Conservation (phyloP, 1,140 invertebrate genomes). For the Aphaenogaster rudis region DNA sequence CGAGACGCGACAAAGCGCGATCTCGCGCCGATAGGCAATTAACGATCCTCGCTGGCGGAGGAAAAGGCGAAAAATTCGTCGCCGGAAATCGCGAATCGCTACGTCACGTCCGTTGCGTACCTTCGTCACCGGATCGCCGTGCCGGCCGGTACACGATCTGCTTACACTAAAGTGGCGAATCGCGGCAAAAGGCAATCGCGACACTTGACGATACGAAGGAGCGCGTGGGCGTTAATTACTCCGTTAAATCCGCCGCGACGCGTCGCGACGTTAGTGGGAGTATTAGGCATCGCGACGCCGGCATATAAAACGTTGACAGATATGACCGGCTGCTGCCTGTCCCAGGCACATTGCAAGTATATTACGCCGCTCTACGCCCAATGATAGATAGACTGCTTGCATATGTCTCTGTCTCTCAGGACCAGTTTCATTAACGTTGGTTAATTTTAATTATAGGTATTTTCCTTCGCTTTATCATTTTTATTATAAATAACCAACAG, state of each 20-base stretch:
- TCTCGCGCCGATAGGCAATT: slow-evolving; percentile 47
- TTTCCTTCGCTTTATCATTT: neutral
- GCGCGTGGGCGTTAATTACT: slow-evolving; percentile 74
- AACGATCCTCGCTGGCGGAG: slow-evolving; percentile 21
- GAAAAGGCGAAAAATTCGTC: slow-evolving; percentile 33
- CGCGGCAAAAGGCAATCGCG: slow-evolving; percentile 54
- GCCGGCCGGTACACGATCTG: neutral
- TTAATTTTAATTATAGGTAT: neutral
- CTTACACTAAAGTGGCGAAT: neutral
- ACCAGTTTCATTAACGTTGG: neutral
- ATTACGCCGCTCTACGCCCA: slow-evolving; percentile 17
- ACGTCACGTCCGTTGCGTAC: slow-evolving; percentile 16
- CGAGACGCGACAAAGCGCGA: slow-evolving; percentile 49
- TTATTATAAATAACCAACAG: neutral
- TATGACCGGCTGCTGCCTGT: slow-evolving; percentile 46
- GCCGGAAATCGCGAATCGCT: slow-evolving; percentile 12
- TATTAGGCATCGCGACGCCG: slow-evolving; percentile 61
- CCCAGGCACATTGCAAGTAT: slow-evolving; percentile 44
- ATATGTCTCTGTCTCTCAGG: neutral
- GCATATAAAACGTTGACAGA: slow-evolving; percentile 68
- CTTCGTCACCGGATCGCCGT: neutral
- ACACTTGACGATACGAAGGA: slow-evolving; percentile 38
- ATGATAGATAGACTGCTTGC: slow-evolving; percentile 25
- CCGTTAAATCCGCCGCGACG: slow-evolving; percentile 65
- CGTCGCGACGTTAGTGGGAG: slow-evolving; percentile 58